Evolutionary conservation across 1,140 invertebrate species (phyloP).

Genomic region (Diprion similis): DNA sequence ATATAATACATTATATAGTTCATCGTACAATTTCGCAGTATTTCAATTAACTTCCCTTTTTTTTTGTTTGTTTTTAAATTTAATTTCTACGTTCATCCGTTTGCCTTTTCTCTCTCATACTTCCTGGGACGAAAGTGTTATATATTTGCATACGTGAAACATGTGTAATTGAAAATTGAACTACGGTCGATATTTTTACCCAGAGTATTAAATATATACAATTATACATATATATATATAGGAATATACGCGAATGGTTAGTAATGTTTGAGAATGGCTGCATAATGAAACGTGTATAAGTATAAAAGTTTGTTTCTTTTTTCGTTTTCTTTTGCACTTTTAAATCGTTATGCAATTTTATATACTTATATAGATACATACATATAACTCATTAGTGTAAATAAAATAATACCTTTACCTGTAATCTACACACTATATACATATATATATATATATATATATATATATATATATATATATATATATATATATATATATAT

Average conservation of each 20-base stretch:
- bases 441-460: neutral
- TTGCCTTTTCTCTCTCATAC: neutral
- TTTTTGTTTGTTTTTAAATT: conserved; percentile 15
- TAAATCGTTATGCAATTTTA: neutral
- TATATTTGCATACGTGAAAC: too few species aligned
- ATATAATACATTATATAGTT: neutral
- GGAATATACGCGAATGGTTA: neutral
- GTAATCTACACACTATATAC: neutral
- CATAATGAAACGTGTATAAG: neutral
- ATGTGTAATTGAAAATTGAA: too few species aligned
- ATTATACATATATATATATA: too few species aligned
- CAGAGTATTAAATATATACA: too few species aligned
- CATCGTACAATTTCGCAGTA: conserved; percentile 13
- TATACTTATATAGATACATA: neutral
- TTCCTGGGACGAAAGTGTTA: too few species aligned
- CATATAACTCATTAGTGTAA: neutral
- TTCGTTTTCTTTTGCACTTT: neutral
- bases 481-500: neutral
- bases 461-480: neutral
- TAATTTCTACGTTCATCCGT: neutral
- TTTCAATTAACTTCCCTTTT: too few species aligned
- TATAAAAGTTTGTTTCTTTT: too few species aligned
- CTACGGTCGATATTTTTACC: too few species aligned
- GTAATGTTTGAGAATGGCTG: neutral
- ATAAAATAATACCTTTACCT: neutral